Evolutionary conservation across 2,888 invertebrate species (phyloP), one percentile per base, ranked within the genome.

Genomic region (Pardosa pseudoannulata): DNA sequence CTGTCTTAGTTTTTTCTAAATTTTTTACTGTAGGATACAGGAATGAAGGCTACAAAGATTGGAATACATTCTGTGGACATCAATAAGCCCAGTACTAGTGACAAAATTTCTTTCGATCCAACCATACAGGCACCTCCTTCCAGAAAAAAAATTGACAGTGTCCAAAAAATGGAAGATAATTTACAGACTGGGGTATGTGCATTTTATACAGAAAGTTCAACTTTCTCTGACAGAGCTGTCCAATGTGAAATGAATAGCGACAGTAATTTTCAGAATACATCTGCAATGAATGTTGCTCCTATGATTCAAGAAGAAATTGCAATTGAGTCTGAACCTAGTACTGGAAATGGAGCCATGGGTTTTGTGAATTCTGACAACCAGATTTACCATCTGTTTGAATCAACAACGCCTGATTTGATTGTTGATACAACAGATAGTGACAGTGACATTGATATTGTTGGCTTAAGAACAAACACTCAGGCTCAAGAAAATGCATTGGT

Each of bases 391-490:
- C 64, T 87, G 31, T 87, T 87, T 65, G 80, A 87, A 56, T 81
- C 88, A n/a, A 39, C 36, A 28, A 88, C 88, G 29, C 88, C 83
- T 5, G 88, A 88, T 41, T 32, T 88, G n/a, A 88, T 88, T 41
- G 81, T 88, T 19, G 88, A 88, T 56, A 79, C 83, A 9, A 81
- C 88, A n/a, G 88, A 88, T 46, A 83, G 83, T 75, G 88, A 88
- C 76, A 88, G 88, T 75, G 88, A 88, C 41, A 88, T 88, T 32
- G 88, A 88, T 65, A 88, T 88, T 65, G 79, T 88, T n/a, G 79
- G 88, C 46, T 32, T 88, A 62, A 78, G 87, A 64, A 79, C 87
- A 73, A 85, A 85, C 39, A 56, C 74, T 62, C 79, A 79, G 31
- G 46, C 85, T 7, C 70, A 64, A 13, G 85, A 86, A 28, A 72